These are phyloP conservation scores for Doris montereyensis DNA, from an alignment of 2,888 invertebrate species.

Conservation along the genomic window DNA sequence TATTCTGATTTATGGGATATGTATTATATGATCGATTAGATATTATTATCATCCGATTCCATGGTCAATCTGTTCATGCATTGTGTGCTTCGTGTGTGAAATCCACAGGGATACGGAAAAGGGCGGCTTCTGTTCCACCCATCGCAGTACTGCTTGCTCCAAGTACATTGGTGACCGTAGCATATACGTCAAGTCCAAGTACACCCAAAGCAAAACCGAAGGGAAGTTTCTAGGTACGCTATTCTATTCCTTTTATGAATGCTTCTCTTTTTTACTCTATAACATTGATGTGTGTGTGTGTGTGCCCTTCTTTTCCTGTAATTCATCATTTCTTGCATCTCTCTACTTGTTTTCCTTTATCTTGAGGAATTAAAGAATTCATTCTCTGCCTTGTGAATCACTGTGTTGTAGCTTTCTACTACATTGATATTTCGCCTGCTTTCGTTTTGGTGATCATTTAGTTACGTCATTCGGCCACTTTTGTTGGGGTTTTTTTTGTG, in stretches of 20 bases:
- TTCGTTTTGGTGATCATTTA: no score
- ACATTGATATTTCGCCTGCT: no score
- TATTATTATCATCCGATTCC: neutral
- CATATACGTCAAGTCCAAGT: constrained; percentile 88
- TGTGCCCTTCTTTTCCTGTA: neutral
- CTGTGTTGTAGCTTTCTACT: no score
- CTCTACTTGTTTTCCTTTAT: constrained; percentile 7
- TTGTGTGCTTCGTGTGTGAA: neutral
- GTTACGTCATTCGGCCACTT: no score
- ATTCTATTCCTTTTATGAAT: neutral
- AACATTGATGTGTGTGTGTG: no score
- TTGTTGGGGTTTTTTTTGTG: no score
- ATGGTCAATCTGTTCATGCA: neutral
- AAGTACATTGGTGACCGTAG: constrained; percentile 84
- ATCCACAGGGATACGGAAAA: constrained; percentile 49
- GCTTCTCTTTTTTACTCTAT: neutral
- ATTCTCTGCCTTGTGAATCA: no score
- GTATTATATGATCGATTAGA: no score
- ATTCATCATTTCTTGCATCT: neutral
- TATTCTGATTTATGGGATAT: no score
- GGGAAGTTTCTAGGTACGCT: constrained; percentile 86
- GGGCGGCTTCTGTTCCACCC: constrained; percentile 78
- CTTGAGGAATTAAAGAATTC: neutral
- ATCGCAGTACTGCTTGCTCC: constrained; percentile 86
- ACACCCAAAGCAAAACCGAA: constrained; percentile 85